A percentile compares a stretch with the other conserved stretches of the same genome.
These are phyloP conservation scores for Gobionotothen gibberifrons DNA, from an alignment of 2,797 vertebrate genomes.

Conservation along the genomic window DNA sequence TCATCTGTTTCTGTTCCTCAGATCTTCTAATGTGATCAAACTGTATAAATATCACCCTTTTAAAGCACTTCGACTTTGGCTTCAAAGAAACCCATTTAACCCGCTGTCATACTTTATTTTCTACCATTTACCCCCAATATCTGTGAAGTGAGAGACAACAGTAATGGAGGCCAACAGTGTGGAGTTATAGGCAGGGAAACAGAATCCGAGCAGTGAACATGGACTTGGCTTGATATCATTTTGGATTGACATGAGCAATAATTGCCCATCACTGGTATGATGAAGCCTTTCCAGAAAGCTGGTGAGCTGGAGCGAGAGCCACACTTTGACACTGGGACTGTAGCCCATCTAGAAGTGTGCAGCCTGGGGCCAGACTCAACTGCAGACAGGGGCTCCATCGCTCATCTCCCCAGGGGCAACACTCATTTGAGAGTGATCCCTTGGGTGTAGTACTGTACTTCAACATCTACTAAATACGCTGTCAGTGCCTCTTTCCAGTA, in stretches of 20 bases:
- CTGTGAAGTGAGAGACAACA: slow-evolving; percentile 4
- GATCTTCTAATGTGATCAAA: slow-evolving; percentile 19
- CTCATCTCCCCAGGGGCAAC: slow-evolving; percentile 7
- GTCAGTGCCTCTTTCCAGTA: slow-evolving; percentile 3
- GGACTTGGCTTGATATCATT: slow-evolving; percentile 29
- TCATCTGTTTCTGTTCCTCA: not conserved
- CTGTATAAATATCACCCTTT: slow-evolving; percentile 28
- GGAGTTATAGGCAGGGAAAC: slow-evolving; percentile 5
- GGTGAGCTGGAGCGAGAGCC: slow-evolving; percentile 33
- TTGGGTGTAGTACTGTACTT: not conserved
- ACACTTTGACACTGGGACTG: slow-evolving; percentile 7
- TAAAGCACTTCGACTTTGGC: slow-evolving; percentile 21
- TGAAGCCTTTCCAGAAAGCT: slow-evolving; percentile 38
- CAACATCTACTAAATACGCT: slow-evolving; percentile 21
- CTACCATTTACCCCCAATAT: slow-evolving; percentile 10
- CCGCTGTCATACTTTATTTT: slow-evolving; percentile 12
- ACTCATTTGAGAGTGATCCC: slow-evolving; percentile 8
- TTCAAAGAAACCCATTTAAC: slow-evolving; percentile 25
- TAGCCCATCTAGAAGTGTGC: slow-evolving; percentile 2
- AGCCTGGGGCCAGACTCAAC: not conserved
- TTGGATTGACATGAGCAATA: slow-evolving; percentile 54
- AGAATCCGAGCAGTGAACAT: slow-evolving; percentile 17
- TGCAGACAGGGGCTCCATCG: not conserved
- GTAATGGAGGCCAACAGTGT: slow-evolving; percentile 1
- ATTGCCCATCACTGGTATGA: slow-evolving; percentile 45